Evolutionary conservation across 2,113 vertebrate species (phyloP).

Genomic region (Phycodurus eques): DNA sequence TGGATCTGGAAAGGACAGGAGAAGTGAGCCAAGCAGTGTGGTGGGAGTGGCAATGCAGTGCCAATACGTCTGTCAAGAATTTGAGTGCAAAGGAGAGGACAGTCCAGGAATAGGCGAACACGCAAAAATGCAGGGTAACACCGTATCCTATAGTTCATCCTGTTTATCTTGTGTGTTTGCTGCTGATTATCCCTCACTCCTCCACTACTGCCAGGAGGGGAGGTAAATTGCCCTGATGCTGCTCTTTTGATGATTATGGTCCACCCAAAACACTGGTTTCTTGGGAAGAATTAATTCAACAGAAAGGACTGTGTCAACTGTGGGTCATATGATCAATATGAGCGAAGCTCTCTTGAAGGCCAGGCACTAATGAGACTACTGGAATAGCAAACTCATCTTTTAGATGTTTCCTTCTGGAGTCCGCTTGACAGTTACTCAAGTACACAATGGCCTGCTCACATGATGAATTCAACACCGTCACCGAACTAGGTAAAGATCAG

Average conservation of each 20-base stretch:
- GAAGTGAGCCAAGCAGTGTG: too few species aligned
- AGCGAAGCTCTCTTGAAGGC: constrained; percentile 65
- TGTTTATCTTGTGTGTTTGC: neutral
- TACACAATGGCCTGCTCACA: neutral
- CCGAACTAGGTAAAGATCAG: neutral
- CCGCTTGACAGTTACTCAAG: constrained; percentile 57
- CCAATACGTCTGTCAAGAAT: too few species aligned
- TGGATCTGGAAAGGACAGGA: too few species aligned
- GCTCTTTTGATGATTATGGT: constrained; percentile 44
- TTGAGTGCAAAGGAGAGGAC: neutral
- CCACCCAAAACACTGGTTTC: constrained; percentile 31
- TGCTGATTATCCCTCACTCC: constrained; percentile 15
- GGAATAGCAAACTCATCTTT: constrained; percentile 75
- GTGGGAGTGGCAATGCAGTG: too few species aligned
- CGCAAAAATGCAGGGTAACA: neutral
- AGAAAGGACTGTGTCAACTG: constrained; percentile 63
- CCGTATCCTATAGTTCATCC: too few species aligned
- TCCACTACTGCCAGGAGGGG: constrained; percentile 7
- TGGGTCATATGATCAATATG: constrained; percentile 60
- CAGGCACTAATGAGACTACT: constrained; percentile 66
- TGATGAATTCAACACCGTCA: neutral
- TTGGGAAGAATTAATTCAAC: constrained; percentile 44
- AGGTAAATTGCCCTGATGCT: constrained; percentile 29
- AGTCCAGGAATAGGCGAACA: neutral
- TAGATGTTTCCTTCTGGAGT: constrained; percentile 54